phyloP scores from a whole-genome alignment of 1,140 invertebrate species.

The Sycophaga agraensis region DNA sequence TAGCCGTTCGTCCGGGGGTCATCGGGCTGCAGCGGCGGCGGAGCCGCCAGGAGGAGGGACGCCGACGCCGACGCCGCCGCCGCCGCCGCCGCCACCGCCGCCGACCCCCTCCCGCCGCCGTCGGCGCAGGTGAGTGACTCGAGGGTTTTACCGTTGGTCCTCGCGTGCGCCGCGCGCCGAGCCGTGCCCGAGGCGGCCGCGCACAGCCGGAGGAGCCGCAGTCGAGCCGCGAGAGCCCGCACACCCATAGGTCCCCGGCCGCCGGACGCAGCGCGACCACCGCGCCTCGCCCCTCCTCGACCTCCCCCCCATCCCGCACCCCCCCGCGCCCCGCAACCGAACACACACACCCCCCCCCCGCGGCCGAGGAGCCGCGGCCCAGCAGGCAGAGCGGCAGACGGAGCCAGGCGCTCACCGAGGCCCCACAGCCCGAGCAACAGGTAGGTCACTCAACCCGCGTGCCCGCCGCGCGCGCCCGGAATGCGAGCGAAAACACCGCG shows the following conservation, averaged over 20 bases:
- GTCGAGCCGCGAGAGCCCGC: no score
- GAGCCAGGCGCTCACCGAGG: background rate
- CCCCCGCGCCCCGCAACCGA: no score
- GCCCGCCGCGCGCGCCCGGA: background rate
- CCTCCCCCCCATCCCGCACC: no score
- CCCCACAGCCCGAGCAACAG: conserved; percentile 12
- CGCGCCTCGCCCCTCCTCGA: no score
- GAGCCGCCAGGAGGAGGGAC: no score
- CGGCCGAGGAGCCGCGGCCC: no score
- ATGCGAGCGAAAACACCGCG: background rate
- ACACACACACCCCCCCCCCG: no score
- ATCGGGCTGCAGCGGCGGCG: no score
- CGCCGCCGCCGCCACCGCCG: background rate
- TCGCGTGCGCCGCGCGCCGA: background rate
- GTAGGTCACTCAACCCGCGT: conserved; percentile 27
- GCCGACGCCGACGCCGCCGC: no score
- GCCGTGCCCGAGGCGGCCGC: background rate
- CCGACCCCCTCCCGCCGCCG: background rate
- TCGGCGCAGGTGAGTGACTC: conserved; percentile 26
- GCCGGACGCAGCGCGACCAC: conserved; percentile 1
- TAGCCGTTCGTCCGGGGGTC: conserved; percentile 16
- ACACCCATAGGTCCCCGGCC: conserved; percentile 4
- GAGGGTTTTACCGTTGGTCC: conserved; percentile 27
- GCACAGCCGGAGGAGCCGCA: no score
- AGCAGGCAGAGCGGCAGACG: no score